phyloP scores from a whole-genome alignment of 2,888 invertebrate species.

The Leptinotarsa haldemani region DNA sequence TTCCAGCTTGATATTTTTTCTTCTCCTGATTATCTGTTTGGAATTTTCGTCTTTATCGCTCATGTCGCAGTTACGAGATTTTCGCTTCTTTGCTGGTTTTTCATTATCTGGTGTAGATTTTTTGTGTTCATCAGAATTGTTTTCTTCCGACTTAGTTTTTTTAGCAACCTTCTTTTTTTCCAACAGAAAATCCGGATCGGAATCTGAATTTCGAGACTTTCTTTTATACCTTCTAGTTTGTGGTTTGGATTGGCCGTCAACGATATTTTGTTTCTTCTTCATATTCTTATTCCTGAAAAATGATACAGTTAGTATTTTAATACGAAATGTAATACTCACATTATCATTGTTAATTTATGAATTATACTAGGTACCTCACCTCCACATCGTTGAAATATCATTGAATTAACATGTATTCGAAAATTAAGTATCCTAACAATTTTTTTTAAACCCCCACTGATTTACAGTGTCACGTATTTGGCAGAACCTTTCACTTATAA shows the following conservation, averaged over 20 bases:
- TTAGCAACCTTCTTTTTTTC: constrained; percentile 7
- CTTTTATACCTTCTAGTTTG: constrained; percentile 15
- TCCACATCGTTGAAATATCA: too few relatives aligned
- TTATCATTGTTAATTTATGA: too few relatives aligned
- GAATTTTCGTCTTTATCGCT: constrained; percentile 16
- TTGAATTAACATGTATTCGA: too few relatives aligned
- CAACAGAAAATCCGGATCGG: constrained; percentile 17
- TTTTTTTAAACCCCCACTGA: too few relatives aligned
- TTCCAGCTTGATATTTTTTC: constrained; percentile 36
- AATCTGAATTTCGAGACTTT: not conserved
- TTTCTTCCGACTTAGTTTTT: not conserved
- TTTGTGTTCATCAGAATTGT: not conserved
- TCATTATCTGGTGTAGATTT: constrained; percentile 20
- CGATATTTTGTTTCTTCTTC: not conserved
- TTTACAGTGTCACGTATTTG: too few relatives aligned
- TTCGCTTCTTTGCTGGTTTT: constrained; percentile 28
- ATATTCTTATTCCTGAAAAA: not conserved
- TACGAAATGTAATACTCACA: too few relatives aligned
- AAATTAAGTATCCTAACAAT: too few relatives aligned
- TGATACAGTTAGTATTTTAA: not conserved
- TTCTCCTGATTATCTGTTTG: constrained; percentile 20
- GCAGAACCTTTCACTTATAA: too few relatives aligned
- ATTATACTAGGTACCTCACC: too few relatives aligned
- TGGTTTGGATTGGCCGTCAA: not conserved
- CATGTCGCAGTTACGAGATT: not conserved